Evolutionary conservation across 2,797 vertebrate species (phyloP).

Genomic region (Danio albolineatus): DNA sequence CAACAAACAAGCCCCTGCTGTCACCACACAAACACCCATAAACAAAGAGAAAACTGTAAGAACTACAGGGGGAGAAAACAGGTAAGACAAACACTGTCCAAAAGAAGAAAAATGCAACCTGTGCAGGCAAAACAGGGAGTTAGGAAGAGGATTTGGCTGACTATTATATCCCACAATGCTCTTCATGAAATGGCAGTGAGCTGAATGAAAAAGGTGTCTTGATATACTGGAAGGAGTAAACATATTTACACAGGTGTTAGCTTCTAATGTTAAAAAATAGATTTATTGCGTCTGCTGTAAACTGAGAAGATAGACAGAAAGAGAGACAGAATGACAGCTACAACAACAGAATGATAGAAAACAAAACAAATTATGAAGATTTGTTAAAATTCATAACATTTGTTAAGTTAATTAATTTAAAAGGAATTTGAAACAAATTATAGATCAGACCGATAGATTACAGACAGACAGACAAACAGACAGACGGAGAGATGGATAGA

Average conservation of each 20-base stretch:
- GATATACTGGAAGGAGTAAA: background rate
- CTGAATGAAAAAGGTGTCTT: background rate
- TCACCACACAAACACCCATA: slow-evolving; percentile 35
- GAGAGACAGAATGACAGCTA: background rate
- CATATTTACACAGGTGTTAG: background rate
- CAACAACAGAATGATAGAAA: background rate
- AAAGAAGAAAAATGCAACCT: background rate
- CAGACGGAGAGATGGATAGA: too few relatives aligned
- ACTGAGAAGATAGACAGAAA: too few relatives aligned
- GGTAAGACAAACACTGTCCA: background rate
- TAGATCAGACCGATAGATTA: too few relatives aligned
- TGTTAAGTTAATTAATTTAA: too few relatives aligned
- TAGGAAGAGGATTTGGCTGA: background rate
- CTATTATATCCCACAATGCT: slow-evolving; percentile 10
- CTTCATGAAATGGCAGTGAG: background rate
- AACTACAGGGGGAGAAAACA: background rate
- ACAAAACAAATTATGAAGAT: too few relatives aligned
- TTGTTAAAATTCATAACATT: too few relatives aligned
- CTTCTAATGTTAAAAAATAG: background rate
- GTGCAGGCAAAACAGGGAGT: background rate
- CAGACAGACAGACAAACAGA: too few relatives aligned
- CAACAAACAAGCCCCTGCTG: slow-evolving; percentile 54
- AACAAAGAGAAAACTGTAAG: slow-evolving; percentile 4
- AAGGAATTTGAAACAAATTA: too few relatives aligned
- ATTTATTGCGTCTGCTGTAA: too few relatives aligned